phyloP scores from a whole-genome alignment of 2,888 invertebrate species.

The Lamellibrachia columna region DNA sequence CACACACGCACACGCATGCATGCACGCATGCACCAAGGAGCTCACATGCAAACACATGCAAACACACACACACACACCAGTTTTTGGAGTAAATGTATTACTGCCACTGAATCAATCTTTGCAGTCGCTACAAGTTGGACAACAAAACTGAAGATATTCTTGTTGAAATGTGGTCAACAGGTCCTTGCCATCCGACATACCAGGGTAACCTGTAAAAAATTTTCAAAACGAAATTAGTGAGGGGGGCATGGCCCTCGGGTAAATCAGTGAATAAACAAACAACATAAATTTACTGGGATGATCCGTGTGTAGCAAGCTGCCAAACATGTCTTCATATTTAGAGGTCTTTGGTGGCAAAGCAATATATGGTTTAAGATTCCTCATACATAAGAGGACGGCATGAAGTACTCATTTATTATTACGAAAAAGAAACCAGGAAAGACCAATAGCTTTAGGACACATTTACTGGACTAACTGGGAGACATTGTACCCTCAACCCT shows the following conservation, averaged over 20 bases:
- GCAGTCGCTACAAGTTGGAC: neutral
- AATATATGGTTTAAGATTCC: too few species aligned
- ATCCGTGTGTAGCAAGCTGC: neutral
- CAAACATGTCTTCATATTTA: neutral
- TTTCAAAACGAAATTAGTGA: neutral
- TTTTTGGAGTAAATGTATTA: neutral
- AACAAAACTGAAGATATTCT: neutral
- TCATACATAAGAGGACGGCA: too few species aligned
- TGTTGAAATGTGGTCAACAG: neutral
- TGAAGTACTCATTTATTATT: too few species aligned
- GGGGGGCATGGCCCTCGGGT: neutral
- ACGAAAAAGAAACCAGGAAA: too few species aligned
- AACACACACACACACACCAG: too few species aligned
- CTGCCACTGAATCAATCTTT: neutral
- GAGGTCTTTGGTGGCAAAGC: too few species aligned
- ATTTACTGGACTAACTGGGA: too few species aligned
- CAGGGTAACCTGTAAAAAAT: neutral
- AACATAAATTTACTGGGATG: neutral
- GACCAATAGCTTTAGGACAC: too few species aligned
- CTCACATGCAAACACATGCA: too few species aligned
- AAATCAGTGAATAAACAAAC: neutral
- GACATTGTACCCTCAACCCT: too few species aligned
- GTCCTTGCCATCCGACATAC: neutral
- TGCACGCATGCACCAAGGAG: too few species aligned
- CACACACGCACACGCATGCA: too few species aligned